A percentile compares a stretch with the other conserved stretches of the same genome.
These are phyloP conservation scores for Enteromius unitaeniatus DNA, from an alignment of 2,797 vertebrate genomes.

Conservation along the genomic window DNA sequence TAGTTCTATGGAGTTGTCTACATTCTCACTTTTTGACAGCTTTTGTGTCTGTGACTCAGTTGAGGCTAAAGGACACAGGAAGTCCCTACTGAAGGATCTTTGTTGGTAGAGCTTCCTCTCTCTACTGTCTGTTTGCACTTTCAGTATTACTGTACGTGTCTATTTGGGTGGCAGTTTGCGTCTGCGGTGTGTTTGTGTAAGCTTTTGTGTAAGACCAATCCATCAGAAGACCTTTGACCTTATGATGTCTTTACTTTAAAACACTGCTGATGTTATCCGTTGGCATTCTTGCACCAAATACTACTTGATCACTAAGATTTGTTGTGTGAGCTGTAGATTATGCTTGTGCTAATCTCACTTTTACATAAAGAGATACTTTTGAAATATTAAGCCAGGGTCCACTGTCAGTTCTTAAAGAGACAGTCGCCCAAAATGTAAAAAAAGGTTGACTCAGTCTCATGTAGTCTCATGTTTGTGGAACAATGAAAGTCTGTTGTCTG, in stretches of 20 bases:
- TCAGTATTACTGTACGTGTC: conserved; percentile 29
- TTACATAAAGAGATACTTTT: conserved; percentile 34
- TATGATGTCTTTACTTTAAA: not conserved
- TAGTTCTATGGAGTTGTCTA: not conserved
- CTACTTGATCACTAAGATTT: conserved; percentile 3
- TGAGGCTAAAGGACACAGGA: conserved; percentile 42
- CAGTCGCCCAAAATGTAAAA: not conserved
- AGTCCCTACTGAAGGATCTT: conserved; percentile 14
- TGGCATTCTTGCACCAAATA: conserved; percentile 2
- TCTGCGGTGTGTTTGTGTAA: conserved; percentile 14
- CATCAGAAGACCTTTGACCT: conserved; percentile 12
- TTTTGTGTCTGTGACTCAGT: conserved; percentile 12
- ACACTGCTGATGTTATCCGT: not conserved
- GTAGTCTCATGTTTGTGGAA: not conserved
- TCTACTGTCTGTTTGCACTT: conserved; percentile 27
- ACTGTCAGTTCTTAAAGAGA: conserved; percentile 10
- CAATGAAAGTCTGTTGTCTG: not conserved
- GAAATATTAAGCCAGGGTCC: not conserved
- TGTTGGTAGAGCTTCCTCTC: conserved; percentile 20
- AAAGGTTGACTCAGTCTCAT: not conserved
- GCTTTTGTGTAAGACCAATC: not conserved
- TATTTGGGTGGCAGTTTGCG: conserved; percentile 18
- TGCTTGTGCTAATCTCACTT: conserved; percentile 25
- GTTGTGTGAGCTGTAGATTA: conserved; percentile 10
- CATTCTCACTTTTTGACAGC: not conserved